A percentile compares a stretch with the other conserved stretches of the same genome.
phyloP scores from a whole-genome alignment of 2,113 vertebrate species.

The Pomatorhinus ruficollis region DNA sequence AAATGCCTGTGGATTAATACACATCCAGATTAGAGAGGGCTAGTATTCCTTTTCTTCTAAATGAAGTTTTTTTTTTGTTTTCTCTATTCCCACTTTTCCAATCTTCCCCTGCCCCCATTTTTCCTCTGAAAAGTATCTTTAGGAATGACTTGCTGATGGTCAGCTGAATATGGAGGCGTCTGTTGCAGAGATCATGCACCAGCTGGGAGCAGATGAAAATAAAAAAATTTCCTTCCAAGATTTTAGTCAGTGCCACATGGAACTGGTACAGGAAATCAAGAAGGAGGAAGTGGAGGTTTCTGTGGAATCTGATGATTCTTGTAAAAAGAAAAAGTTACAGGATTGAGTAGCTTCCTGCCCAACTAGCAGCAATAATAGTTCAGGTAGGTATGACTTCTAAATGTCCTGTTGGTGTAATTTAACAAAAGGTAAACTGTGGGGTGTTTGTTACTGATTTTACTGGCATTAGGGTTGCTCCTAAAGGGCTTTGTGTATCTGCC shows the following conservation, averaged over 20 bases:
- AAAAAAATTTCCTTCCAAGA: conserved; percentile 86
- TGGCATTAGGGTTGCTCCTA: neutral
- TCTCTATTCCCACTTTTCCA: neutral
- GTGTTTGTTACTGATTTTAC: neutral
- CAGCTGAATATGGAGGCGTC: conserved; percentile 85
- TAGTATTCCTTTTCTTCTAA: neutral
- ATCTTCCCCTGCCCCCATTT: neutral
- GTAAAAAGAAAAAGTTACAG: conserved; percentile 72
- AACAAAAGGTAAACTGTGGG: neutral
- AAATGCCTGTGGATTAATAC: neutral
- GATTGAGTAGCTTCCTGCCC: conserved; percentile 79
- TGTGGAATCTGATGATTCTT: conserved; percentile 71
- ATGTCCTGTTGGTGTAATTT: neutral
- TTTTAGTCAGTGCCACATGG: conserved; percentile 81
- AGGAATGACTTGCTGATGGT: conserved; percentile 88
- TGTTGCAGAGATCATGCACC: conserved; percentile 84
- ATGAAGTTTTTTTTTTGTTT: conserved; percentile 6
- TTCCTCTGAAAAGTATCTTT: neutral
- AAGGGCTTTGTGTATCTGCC: neutral
- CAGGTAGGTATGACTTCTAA: conserved; percentile 73
- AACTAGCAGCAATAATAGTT: conserved; percentile 80
- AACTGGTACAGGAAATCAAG: conserved; percentile 81
- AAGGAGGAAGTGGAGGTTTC: conserved; percentile 83
- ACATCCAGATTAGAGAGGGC: neutral
- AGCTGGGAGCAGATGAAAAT: conserved; percentile 81